A percentile compares a stretch with the other conserved stretches of the same genome.
These are phyloP conservation scores for Narcine bancroftii DNA, from an alignment of 2,113 vertebrate species.

Conservation along the genomic window DNA sequence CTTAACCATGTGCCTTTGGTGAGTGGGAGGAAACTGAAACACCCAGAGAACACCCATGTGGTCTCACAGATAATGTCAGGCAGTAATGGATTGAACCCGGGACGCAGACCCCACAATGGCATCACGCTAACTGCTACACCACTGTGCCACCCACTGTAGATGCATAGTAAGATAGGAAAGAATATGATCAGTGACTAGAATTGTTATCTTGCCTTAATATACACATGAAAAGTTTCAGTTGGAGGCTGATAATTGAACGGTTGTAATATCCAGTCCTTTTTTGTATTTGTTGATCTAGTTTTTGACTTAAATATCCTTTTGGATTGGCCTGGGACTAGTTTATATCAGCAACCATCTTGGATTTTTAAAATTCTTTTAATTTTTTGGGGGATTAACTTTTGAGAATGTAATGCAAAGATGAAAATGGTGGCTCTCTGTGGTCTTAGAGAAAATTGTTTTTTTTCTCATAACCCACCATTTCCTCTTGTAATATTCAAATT, in stretches of 20 bases:
- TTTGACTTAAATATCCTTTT: background rate
- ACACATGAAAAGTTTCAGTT: too few species aligned
- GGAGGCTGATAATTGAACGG: too few species aligned
- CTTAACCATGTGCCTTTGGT: too few species aligned
- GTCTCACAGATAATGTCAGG: too few species aligned
- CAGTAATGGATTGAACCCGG: too few species aligned
- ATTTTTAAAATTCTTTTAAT: background rate
- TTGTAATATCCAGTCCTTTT: too few species aligned
- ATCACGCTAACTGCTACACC: too few species aligned
- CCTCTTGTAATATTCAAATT: background rate
- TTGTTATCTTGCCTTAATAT: too few species aligned
- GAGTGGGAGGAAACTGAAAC: too few species aligned
- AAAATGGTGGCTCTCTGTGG: background rate
- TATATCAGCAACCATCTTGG: background rate
- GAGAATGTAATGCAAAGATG: background rate
- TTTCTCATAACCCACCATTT: background rate
- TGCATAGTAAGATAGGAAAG: background rate
- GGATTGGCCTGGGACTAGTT: background rate
- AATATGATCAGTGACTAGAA: background rate
- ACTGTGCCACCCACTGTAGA: too few species aligned
- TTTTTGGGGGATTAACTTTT: background rate
- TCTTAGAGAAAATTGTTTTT: background rate
- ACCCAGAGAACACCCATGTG: too few species aligned
- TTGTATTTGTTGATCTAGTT: background rate
- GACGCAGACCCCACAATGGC: too few species aligned